phyloP scores from a whole-genome alignment of 1,140 invertebrate species.

The Temnothorax nylanderi region DNA sequence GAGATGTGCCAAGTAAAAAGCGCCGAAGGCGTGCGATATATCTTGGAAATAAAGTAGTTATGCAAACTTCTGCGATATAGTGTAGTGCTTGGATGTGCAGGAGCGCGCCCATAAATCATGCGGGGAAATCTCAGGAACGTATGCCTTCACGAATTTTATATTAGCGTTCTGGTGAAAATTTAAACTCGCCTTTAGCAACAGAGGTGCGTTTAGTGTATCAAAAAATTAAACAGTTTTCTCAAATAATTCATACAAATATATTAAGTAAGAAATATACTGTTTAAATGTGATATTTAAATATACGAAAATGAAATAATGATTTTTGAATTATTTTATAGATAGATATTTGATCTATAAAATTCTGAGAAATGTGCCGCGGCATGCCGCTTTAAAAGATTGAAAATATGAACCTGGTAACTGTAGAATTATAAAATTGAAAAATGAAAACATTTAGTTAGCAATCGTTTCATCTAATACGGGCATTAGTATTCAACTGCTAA shows the following conservation, averaged over 20 bases:
- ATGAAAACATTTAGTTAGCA: background rate
- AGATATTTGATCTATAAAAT: background rate
- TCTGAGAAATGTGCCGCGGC: background rate
- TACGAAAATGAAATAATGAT: background rate
- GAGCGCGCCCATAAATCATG: slow-evolving; percentile 39
- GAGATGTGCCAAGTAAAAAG: slow-evolving; percentile 48
- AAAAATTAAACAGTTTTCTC: background rate
- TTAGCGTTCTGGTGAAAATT: background rate
- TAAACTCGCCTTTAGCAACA: background rate
- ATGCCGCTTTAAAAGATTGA: background rate
- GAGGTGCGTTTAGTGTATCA: background rate
- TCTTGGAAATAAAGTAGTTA: slow-evolving; percentile 60
- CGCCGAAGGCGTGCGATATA: slow-evolving; percentile 50
- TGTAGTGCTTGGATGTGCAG: slow-evolving; percentile 8
- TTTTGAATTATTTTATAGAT: background rate
- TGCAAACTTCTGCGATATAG: slow-evolving; percentile 57
- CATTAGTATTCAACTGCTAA: background rate
- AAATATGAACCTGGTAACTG: background rate
- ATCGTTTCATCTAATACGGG: background rate
- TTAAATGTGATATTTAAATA: background rate
- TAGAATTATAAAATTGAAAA: background rate
- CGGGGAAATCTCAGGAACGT: slow-evolving; percentile 41
- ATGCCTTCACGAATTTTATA: slow-evolving; percentile 45
- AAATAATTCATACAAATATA: background rate
- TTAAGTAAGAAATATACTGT: background rate